phyloP scores from a whole-genome alignment of 1,140 invertebrate genomes.

The Cydia strobilella region DNA sequence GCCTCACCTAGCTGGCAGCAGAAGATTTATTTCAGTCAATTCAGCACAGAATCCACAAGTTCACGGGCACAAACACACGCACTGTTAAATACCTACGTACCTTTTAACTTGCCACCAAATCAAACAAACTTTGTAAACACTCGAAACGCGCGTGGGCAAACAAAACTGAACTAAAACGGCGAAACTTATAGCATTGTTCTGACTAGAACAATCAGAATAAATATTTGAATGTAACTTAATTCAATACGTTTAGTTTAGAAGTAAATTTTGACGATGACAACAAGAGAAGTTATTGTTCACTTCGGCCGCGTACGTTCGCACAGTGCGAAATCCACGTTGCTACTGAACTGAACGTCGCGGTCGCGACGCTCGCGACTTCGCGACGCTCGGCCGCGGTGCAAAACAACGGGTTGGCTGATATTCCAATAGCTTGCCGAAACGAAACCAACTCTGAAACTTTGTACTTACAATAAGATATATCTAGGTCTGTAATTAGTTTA shows the following conservation, averaged over 20 bases:
- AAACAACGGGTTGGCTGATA: neutral
- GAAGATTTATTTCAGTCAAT: neutral
- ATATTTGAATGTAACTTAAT: neutral
- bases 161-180: neutral
- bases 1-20: conserved; percentile 19
- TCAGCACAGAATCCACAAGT: conserved; percentile 53
- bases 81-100: conserved; percentile 9
- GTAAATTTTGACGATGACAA: conserved; percentile 54
- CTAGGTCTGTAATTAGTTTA: no score
- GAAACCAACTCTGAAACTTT: no score
- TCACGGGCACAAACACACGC: conserved; percentile 60
- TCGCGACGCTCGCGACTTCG: neutral
- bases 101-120: conserved; percentile 52
- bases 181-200: conserved; percentile 6
- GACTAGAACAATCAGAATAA: conserved; percentile 9
- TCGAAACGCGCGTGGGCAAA: conserved; percentile 48
- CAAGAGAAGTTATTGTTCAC: conserved; percentile 61
- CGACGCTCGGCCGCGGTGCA: neutral
- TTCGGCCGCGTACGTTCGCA: conserved; percentile 48
- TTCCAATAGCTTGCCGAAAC: neutral
- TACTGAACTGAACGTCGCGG: conserved; percentile 47
- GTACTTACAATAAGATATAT: no score
- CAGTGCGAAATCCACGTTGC: conserved; percentile 54
- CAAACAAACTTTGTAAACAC: conserved; percentile 72
- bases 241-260: neutral